Conservation (phyloP, 2,888 invertebrate species). For the Nemurella pictetii region DNA sequence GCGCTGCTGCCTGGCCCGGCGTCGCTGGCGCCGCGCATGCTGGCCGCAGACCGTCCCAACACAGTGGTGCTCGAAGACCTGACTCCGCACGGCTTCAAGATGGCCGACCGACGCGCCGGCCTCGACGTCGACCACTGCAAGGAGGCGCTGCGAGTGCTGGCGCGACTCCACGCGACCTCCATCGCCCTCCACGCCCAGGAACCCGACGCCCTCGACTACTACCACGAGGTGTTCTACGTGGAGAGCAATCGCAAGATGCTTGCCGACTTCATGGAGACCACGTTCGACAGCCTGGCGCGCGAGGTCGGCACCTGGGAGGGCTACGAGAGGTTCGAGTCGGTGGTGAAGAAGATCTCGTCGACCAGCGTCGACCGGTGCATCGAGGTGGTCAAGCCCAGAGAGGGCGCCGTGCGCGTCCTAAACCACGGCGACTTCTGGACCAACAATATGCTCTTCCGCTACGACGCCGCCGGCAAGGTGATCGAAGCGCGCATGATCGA, state of each 20-base stretch:
- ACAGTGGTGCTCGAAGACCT: constrained; percentile 38
- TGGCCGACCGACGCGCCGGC: constrained; percentile 34
- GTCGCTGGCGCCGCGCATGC: constrained; percentile 3
- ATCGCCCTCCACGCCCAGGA: constrained; percentile 29
- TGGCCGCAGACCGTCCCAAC: background rate
- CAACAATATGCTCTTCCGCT: constrained; percentile 41
- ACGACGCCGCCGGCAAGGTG: background rate
- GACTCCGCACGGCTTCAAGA: constrained; percentile 31
- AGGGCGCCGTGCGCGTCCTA: constrained; percentile 35
- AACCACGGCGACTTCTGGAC: constrained; percentile 42
- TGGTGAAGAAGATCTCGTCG: background rate
- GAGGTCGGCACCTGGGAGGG: constrained; percentile 31
- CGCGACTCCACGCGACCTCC: constrained; percentile 39
- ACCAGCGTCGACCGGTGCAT: background rate
- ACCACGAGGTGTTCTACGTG: constrained; percentile 26
- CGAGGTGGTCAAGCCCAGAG: constrained; percentile 13
- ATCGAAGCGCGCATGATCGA: constrained; percentile 39
- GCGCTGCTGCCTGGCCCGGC: background rate
- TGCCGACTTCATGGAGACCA: background rate
- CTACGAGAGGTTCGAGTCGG: constrained; percentile 33
- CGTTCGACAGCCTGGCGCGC: constrained; percentile 29
- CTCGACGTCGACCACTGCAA: constrained; percentile 34
- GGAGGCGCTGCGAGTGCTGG: constrained; percentile 31
- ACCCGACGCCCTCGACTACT: constrained; percentile 31
- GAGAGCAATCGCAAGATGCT: constrained; percentile 15